These are phyloP conservation scores for Morpho achilles DNA, from an alignment of 2,888 invertebrate species.

Conservation along the genomic window DNA sequence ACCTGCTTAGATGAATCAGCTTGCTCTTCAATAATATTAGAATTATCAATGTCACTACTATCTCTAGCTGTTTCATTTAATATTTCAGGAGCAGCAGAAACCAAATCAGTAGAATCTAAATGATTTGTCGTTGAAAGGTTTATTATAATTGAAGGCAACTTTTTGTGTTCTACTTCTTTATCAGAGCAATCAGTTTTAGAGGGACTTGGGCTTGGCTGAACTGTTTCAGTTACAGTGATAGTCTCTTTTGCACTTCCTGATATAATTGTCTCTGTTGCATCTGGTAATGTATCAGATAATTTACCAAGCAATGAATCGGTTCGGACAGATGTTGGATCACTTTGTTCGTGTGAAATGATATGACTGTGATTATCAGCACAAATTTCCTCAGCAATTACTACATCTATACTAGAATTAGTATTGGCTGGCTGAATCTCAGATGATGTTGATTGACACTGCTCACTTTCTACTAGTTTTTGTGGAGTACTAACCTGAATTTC, in stretches of 20 bases:
- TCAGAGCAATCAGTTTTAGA: constrained; percentile 4
- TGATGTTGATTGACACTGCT: constrained; percentile 64
- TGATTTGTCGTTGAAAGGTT: constrained; percentile 38
- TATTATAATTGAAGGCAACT: constrained; percentile 39
- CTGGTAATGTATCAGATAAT: constrained; percentile 7
- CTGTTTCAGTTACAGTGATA: constrained; percentile 3
- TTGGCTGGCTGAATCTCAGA: constrained; percentile 36
- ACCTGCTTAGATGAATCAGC: constrained; percentile 55
- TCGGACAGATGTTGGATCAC: constrained; percentile 1
- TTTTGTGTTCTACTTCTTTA: constrained; percentile 11
- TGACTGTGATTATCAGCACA: background rate
- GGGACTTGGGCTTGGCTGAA: constrained; percentile 3
- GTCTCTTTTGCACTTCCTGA: constrained; percentile 15
- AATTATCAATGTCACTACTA: constrained; percentile 35
- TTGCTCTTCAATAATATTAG: constrained; percentile 26
- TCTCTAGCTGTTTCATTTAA: constrained; percentile 27
- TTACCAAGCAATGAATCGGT: constrained; percentile 11
- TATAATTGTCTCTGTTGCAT: constrained; percentile 2
- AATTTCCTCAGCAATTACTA: too few relatives aligned
- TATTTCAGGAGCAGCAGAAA: constrained; percentile 9
- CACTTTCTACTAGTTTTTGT: constrained; percentile 36
- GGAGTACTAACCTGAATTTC: constrained; percentile 32
- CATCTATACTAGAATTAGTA: constrained; percentile 28
- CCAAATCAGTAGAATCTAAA: constrained; percentile 23
- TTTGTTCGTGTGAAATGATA: background rate